phyloP scores from a whole-genome alignment of 2,888 invertebrate species.

The Meta bourneti region DNA sequence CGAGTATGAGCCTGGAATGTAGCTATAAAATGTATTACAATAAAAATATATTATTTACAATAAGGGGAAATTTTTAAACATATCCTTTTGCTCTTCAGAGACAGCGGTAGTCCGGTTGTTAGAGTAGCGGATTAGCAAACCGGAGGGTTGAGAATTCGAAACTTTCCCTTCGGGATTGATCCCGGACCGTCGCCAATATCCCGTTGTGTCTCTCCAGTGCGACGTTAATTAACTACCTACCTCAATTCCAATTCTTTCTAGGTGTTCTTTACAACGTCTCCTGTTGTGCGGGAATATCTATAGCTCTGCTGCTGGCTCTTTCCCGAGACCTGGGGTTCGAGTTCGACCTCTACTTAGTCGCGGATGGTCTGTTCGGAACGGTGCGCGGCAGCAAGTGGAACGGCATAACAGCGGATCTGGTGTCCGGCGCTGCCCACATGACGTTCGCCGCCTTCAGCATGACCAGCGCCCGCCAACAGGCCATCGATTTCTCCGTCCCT shows the following conservation, averaged over 20 bases:
- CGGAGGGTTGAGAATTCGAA: no score
- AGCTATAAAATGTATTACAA: no score
- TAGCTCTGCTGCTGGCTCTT: conserved; percentile 92
- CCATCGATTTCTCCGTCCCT: conserved; percentile 93
- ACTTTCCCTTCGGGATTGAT: no score
- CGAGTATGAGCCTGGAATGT: no score
- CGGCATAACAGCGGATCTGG: conserved; percentile 94
- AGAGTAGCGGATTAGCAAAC: no score
- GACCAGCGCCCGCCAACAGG: conserved; percentile 83
- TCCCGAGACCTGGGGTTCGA: conserved; percentile 92
- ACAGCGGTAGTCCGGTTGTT: no score
- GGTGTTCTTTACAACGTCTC: conserved; percentile 83
- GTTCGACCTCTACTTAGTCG: conserved; percentile 91
- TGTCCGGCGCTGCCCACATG: conserved; percentile 93
- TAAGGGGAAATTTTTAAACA: no score
- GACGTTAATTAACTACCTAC: no score
- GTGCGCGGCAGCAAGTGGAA: conserved; percentile 83
- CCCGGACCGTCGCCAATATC: no score
- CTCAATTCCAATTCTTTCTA: not conserved
- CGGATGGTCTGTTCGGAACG: conserved; percentile 81
- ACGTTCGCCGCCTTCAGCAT: conserved; percentile 94
- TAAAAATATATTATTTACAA: no score
- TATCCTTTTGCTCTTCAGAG: no score
- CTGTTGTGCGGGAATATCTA: conserved; percentile 92
- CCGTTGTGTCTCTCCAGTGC: no score